phyloP scores from a whole-genome alignment of 53 echinoderm and acorn worm genomes.

The Henricia sp. region DNA sequence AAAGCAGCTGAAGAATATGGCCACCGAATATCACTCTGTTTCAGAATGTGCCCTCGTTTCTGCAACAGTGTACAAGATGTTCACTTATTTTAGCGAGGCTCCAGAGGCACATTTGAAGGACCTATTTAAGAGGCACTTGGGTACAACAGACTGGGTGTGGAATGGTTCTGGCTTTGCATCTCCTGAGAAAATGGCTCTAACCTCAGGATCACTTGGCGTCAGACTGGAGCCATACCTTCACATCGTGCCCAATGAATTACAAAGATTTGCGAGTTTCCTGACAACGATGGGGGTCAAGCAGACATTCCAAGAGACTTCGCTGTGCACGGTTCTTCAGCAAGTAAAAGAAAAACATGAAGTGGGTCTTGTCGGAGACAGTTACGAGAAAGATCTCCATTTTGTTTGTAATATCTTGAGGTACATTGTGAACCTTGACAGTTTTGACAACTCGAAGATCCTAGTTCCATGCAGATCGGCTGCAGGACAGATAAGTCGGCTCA shows the following conservation, averaged over 20 bases:
- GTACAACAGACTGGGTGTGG: constrained; percentile 54
- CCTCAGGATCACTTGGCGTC: constrained; percentile 22
- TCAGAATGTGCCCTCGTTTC: not conserved
- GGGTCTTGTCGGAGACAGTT: not conserved
- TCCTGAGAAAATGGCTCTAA: constrained; percentile 55
- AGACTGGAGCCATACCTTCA: constrained; percentile 54
- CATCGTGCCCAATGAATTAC: constrained; percentile 14
- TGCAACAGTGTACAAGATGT: constrained; percentile 6
- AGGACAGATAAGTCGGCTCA: not conserved
- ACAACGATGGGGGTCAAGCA: constrained; percentile 26
- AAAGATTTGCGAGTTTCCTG: not conserved
- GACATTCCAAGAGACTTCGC: constrained; percentile 19
- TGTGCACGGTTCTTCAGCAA: constrained; percentile 11
- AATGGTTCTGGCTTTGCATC: constrained; percentile 69
- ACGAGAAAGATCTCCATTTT: constrained; percentile 23
- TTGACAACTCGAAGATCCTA: constrained; percentile 22
- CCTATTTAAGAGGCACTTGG: not conserved
- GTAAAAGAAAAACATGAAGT: constrained; percentile 21
- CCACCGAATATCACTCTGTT: not conserved
- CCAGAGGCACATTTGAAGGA: not conserved
- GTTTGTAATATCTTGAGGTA: constrained; percentile 37
- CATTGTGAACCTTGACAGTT: not conserved
- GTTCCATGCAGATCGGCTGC: constrained; percentile 35
- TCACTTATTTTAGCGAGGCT: constrained; percentile 18
- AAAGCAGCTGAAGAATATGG: constrained; percentile 37